Conservation (phyloP, 2,888 invertebrate genomes). For the Drosophila barbarae region DNA sequence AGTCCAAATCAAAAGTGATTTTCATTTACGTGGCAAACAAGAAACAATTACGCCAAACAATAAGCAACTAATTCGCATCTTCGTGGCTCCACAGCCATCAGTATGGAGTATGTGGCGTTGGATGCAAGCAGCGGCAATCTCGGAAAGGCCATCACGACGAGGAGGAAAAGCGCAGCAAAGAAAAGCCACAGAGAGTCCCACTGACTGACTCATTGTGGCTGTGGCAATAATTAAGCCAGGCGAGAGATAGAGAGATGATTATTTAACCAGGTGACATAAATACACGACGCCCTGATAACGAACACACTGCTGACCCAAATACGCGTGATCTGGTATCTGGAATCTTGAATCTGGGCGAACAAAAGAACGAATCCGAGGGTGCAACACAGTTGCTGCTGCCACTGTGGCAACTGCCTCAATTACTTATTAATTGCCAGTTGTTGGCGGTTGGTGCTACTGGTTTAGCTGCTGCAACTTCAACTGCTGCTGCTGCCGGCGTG, state of each 20-base stretch:
- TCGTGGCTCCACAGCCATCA: slow-evolving; percentile 30
- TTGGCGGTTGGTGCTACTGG: slow-evolving; percentile 27
- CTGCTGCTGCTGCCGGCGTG: slow-evolving; percentile 46
- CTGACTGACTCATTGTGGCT: slow-evolving; percentile 51
- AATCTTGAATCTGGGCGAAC: slow-evolving; percentile 15
- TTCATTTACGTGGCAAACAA: slow-evolving; percentile 59
- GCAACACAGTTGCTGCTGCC: slow-evolving; percentile 50
- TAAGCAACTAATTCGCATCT: slow-evolving; percentile 70
- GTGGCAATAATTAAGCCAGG: slow-evolving; percentile 57
- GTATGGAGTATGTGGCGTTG: slow-evolving; percentile 32
- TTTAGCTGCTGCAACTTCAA: slow-evolving; percentile 29
- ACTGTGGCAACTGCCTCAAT: slow-evolving; percentile 61
- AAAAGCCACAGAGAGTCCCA: slow-evolving; percentile 44
- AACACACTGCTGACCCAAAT: slow-evolving; percentile 56
- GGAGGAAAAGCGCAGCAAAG: slow-evolving; percentile 62
- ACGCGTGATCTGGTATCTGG: slow-evolving; percentile 24
- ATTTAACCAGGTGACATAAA: slow-evolving; percentile 73
- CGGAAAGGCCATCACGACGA: slow-evolving; percentile 64
- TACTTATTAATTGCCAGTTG: slow-evolving; percentile 65
- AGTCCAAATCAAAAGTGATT: slow-evolving; percentile 62
- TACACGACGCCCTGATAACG: slow-evolving; percentile 32
- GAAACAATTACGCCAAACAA: slow-evolving; percentile 72
- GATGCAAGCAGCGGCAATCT: slow-evolving; percentile 59
- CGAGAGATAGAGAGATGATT: slow-evolving; percentile 37
- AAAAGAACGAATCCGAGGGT: slow-evolving; percentile 53